Evolutionary conservation across 2,113 vertebrate species (phyloP), one percentile per base, ranked within the genome.

Genomic region (Heptranchias perlo): DNA sequence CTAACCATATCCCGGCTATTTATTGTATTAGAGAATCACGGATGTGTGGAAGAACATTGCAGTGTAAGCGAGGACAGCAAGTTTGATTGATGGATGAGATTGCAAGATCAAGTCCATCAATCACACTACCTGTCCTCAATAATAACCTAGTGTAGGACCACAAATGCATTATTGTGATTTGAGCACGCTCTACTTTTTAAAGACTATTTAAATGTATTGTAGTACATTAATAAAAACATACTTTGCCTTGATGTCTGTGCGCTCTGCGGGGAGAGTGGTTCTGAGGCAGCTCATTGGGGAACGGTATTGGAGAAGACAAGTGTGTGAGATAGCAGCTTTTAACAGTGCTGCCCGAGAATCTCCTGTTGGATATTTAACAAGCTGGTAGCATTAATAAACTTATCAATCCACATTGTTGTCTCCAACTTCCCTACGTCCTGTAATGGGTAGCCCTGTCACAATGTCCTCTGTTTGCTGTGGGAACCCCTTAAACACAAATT

Each of bases 1-100:
- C 25, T 13, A 95, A 95, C 44, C 65, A 49, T 95, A 67, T 73
- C 64, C 21, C 7, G 31, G 64, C 44, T 52, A 67, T 95, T 95
- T 95, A 73, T 67, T 52, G 73, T 52, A 28, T 95, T 69, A 95
- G 7, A 31, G 65, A 6, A 65, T 49, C 13, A 31, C 39, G 18
- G 16, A 21, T 82, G 18, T 82, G 47, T 73, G 47, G 28, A 69
- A 35, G 94, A 69, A 52, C 94, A 69, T 7, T 35, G 44, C 94
- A 95, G 94, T 49, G 65, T 52, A 49, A 67, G 44, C 31, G 94
- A 69, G 47, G 25, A 69, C 21, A 95, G 2, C 44, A 47, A 35
- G 65, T 18, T 65, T 95, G 94, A 95, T 73, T 95, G 94, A 95
- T 95, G 65, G 64, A 95, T 95, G 94, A 95, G 47, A 52, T 69